Evolutionary conservation across 2,113 vertebrate species (phyloP), one percentile per base, ranked within the genome.

Genomic region (Gobius niger): DNA sequence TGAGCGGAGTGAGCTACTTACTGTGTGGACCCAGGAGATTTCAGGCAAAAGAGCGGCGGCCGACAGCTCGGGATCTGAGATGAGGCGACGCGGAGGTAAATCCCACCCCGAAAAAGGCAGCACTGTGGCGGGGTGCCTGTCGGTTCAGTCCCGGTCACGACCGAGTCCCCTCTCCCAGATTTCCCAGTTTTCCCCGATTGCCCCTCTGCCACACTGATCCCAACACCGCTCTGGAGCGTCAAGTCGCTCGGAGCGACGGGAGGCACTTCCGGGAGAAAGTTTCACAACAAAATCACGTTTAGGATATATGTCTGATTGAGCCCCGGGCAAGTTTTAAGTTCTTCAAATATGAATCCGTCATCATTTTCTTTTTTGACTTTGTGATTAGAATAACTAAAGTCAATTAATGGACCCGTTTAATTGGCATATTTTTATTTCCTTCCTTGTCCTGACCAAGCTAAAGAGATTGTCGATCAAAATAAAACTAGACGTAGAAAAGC

Each of bases 151-250:
- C 84, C 73, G 62, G 72, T 76, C 82, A 65, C 70, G 47, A 42
- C 76, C 75, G 73, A 74, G 75, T 76, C 69, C 77, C 77, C 78
- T 72, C 65, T 73, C 78, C 72, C 76, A 68, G 74, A 76, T 77
- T 72, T 76, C 76, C 83, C 78, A 70, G 78, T 77, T 83, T 61
- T 68, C 76, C 73, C 70, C 9, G 70, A 72, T 80, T 70, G 50
- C 65, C 69, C 71, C 47, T 54, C 75, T 82, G 76, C 80, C 72
- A 72, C 79, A 75, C 78, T 77, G 84, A 66, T 82, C 82, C 78
- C 71, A 66, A 34, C 51, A 44, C 63, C 50, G 67, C 69, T 69
- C 2, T 34, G 54, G 15, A 19, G 18, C 5, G 67, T 68, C 64
- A 76, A 63, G 66, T 0, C 5, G 15, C 50, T 50, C 50, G 34